Percentiles rank a stretch among this genome's conserved stretches.
Conservation (phyloP, 1,140 invertebrate species). For the Tetranychus urticae region DNA sequence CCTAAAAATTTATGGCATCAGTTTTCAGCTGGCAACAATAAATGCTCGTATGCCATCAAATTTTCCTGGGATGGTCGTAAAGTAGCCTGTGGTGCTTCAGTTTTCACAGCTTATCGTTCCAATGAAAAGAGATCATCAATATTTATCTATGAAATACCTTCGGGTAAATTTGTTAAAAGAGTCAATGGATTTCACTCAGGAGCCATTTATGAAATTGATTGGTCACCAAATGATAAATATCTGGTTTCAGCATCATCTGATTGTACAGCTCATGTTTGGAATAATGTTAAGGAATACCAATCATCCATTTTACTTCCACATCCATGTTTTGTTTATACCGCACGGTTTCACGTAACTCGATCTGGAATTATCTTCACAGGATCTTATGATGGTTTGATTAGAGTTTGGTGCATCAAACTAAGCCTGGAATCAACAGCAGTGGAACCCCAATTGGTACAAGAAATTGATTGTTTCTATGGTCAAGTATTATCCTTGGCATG, state of each 20-base stretch:
- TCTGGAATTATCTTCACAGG: slow-evolving; percentile 28
- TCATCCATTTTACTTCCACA: slow-evolving; percentile 30
- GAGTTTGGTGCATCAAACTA: slow-evolving; percentile 26
- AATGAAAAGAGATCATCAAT: slow-evolving; percentile 1
- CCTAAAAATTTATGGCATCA: neutral
- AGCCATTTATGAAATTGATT: slow-evolving; percentile 31
- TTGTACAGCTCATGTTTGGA: slow-evolving; percentile 33
- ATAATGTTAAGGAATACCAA: slow-evolving; percentile 23
- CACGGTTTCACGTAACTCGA: slow-evolving; percentile 27
- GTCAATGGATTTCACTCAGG: slow-evolving; percentile 1
- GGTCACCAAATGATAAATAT: slow-evolving; percentile 29
- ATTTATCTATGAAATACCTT: neutral
- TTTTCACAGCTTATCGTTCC: neutral
- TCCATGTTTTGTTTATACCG: slow-evolving; percentile 37
- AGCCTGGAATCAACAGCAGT: neutral
- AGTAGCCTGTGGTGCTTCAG: neutral
- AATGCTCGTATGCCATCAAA: neutral
- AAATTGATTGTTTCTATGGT: slow-evolving; percentile 30
- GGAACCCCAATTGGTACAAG: slow-evolving; percentile 25
- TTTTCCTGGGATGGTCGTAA: neutral
- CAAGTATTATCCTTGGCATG: slow-evolving; percentile 19
- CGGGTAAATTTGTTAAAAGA: neutral
- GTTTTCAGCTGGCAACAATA: slow-evolving; percentile 2
- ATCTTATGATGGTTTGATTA: slow-evolving; percentile 32
- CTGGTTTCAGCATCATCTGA: slow-evolving; percentile 35